Conservation (phyloP, 2,888 invertebrate genomes). For the Ligdia adustata region DNA sequence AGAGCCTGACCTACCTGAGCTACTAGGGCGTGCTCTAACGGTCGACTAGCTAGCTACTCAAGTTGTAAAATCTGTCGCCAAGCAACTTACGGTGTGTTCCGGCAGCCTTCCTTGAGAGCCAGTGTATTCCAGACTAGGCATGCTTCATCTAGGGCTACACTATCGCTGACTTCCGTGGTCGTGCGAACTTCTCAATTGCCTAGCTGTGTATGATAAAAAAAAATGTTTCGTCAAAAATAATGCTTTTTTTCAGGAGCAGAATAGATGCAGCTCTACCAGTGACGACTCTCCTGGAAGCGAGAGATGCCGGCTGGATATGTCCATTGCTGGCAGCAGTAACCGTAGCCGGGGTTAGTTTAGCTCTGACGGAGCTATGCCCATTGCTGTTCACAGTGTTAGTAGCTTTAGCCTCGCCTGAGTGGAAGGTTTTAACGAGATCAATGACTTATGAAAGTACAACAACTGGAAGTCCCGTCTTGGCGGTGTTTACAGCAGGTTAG, state of each 20-base stretch:
- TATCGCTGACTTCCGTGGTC: too few species aligned
- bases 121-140: too few species aligned
- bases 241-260: conserved; percentile 82
- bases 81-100: too few species aligned
- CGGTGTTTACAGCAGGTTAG: conserved; percentile 86
- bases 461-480: conserved; percentile 85
- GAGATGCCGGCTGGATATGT: conserved; percentile 85
- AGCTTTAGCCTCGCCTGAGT: conserved; percentile 84
- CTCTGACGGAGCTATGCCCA: conserved; percentile 85
- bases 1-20: too few species aligned
- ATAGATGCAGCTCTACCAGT: conserved; percentile 84
- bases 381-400: conserved; percentile 82
- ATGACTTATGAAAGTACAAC: conserved; percentile 84
- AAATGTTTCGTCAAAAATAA: too few species aligned
- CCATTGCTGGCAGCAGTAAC: conserved; percentile 84
- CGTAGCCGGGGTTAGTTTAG: conserved; percentile 83
- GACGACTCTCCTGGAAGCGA: conserved; percentile 83
- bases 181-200: too few species aligned
- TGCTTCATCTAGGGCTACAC: too few species aligned
- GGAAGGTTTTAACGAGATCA: conserved; percentile 85
- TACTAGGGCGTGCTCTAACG: too few species aligned
- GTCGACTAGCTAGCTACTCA: too few species aligned
- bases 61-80: too few species aligned
- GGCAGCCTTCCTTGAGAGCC: too few species aligned
- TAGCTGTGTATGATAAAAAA: too few species aligned